phyloP scores from a whole-genome alignment of 1,140 invertebrate genomes.

The Agrypnia vestita region DNA sequence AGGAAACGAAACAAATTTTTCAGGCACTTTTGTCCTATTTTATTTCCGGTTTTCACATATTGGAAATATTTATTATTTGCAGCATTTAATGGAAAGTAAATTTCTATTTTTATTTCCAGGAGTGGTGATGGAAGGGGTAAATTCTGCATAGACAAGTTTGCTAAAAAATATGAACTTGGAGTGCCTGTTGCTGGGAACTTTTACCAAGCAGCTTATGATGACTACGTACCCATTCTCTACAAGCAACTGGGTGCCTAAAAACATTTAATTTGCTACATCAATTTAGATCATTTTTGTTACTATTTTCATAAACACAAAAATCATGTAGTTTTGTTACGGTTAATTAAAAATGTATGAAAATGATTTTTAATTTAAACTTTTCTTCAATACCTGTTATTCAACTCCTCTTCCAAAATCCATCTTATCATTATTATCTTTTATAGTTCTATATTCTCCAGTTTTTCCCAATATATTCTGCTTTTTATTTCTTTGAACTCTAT shows the following conservation, averaged over 20 bases:
- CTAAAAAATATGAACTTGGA: conserved; percentile 86
- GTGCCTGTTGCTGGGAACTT: conserved; percentile 91
- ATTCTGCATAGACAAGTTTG: conserved; percentile 89
- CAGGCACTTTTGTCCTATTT: not conserved
- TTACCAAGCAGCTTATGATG: conserved; percentile 91
- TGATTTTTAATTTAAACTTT: too few relatives aligned
- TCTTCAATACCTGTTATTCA: too few relatives aligned
- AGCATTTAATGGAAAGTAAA: not conserved
- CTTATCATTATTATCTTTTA: too few relatives aligned
- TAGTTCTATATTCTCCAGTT: too few relatives aligned
- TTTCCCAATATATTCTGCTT: too few relatives aligned
- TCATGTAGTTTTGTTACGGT: not conserved
- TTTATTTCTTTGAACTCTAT: too few relatives aligned
- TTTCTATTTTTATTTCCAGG: conserved; percentile 64
- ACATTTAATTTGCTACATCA: not conserved
- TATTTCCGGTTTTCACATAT: not conserved
- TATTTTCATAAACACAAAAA: not conserved
- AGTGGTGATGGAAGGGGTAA: conserved; percentile 82
- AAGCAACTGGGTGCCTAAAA: conserved; percentile 76
- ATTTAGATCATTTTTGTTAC: conserved; percentile 5
- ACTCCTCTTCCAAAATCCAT: too few relatives aligned
- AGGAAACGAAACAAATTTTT: too few relatives aligned
- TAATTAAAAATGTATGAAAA: too few relatives aligned
- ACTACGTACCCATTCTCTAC: conserved; percentile 88
- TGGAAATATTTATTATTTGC: not conserved